These are phyloP conservation scores for Fistularia commersonii DNA, from an alignment of 2,797 vertebrate genomes.

Conservation along the genomic window DNA sequence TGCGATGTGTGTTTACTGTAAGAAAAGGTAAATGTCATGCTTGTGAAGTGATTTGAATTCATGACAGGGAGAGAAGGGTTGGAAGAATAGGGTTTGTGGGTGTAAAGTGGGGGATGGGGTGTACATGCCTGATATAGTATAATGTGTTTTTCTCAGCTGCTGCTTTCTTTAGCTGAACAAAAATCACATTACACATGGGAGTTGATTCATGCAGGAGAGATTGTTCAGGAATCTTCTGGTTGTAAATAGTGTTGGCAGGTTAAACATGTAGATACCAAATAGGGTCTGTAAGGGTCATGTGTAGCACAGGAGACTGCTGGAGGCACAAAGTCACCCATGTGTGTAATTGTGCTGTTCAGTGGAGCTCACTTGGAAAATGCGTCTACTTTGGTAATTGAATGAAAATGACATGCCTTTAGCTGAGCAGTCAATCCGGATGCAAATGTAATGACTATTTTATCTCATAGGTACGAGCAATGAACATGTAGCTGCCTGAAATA, in stretches of 20 bases:
- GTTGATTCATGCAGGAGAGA: slow-evolving; percentile 14
- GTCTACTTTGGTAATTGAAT: slow-evolving; percentile 8
- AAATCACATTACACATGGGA: background rate
- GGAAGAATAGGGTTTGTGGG: background rate
- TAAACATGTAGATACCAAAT: slow-evolving; percentile 11
- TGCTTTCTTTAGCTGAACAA: slow-evolving; percentile 1
- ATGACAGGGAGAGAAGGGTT: slow-evolving; percentile 9
- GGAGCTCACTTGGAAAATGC: slow-evolving; percentile 47
- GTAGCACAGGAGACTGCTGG: slow-evolving; percentile 17
- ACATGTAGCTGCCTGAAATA: background rate
- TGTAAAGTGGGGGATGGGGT: background rate
- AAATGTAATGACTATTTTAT: slow-evolving; percentile 11
- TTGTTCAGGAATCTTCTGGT: background rate
- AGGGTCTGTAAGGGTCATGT: slow-evolving; percentile 17
- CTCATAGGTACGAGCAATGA: background rate
- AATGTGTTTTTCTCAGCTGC: slow-evolving; percentile 1
- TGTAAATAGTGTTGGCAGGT: slow-evolving; percentile 23
- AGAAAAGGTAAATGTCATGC: slow-evolving; percentile 65
- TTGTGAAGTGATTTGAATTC: slow-evolving; percentile 61
- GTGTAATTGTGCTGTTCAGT: slow-evolving; percentile 35
- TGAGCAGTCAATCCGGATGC: slow-evolving; percentile 2
- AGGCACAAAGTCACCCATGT: slow-evolving; percentile 24
- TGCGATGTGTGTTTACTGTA: slow-evolving; percentile 40
- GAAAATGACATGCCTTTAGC: slow-evolving; percentile 9
- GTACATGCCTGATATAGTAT: background rate